Base-by-base conservation (phyloP, 2,797 vertebrate species). In the Darevskia mixta region DNA sequence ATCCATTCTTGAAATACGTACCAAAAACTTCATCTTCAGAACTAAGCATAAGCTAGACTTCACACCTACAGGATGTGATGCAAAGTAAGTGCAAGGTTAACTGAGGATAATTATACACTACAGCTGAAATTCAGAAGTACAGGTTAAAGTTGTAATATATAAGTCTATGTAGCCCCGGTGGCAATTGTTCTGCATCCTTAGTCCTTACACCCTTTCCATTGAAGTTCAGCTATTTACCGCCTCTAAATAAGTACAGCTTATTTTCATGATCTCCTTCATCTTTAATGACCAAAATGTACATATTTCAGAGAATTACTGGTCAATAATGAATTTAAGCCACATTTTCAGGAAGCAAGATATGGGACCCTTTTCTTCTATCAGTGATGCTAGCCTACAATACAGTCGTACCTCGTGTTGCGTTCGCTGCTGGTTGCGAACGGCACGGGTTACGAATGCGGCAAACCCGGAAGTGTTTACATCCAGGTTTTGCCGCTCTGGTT, bases 1-100 rank as follows among this genome's bases (percentile, higher is more conserved):
- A 2, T 98, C 97, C 89, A 98, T 98, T 88, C 96, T 98, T 88
- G 98, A 98, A 95, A 98, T 98, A 85, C 93, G 96, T 87, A 97
- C 97, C 91, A 98, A 98, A 96, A 98, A 97, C 91, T 97, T 98
- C 87, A 97, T 98, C 91, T 98, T 98, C 95, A 96, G 97, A 96
- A 98, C 98, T 82, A 98, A 98, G 92, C 98, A 98, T 96, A 98
- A 97, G 87, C 93, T 98, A 89, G 98, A 98, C 94, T 98, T 98
- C 90, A 98, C 98, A 0, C 98, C 98, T 45, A 97, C 84, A 45
- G 97, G 95, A 61, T 98, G 97, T 86, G 98, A 98, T 94, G 95
- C 97, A 93, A 98, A 97, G 98, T 98, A 96, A 89, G 97, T 96
- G 25, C 32, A 73, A 79, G 71, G 81, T 83, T 29, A 5, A 41